Evolutionary conservation across 2,888 invertebrate genomes (phyloP).

Genomic region (Synanthedon tipuliformis): DNA sequence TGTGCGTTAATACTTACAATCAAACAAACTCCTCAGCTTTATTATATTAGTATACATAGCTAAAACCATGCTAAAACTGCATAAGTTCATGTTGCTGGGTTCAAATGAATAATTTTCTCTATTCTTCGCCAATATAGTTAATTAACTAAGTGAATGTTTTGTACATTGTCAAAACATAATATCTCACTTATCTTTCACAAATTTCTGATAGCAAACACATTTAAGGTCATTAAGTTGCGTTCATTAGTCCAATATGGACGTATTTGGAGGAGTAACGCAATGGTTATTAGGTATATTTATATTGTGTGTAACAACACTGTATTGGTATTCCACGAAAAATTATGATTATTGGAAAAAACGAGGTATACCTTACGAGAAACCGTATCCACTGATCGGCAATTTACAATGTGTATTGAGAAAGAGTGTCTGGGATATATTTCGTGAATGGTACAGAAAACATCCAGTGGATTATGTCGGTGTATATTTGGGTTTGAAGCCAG

Average conservation of each 20-base stretch:
- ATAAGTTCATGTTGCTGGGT: too few species aligned
- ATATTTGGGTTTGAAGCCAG: constrained; percentile 35
- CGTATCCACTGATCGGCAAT: constrained; percentile 31
- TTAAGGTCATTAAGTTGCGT: neutral
- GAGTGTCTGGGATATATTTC: constrained; percentile 32
- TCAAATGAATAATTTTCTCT: too few species aligned
- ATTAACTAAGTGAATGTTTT: neutral
- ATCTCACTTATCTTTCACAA: neutral
- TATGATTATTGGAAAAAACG: constrained; percentile 46
- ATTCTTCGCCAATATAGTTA: neutral
- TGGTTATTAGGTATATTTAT: neutral
- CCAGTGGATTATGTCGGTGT: constrained; percentile 34
- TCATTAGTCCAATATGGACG: neutral
- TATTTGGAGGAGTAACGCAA: neutral
- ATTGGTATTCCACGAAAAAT: constrained; percentile 20
- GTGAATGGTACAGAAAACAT: constrained; percentile 20
- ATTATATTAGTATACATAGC: too few species aligned
- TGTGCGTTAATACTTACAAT: too few species aligned
- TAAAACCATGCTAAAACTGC: too few species aligned
- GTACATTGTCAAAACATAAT: neutral
- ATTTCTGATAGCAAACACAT: neutral
- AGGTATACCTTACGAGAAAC: constrained; percentile 35
- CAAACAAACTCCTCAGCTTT: too few species aligned
- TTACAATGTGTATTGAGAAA: constrained; percentile 37
- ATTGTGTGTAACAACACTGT: constrained; percentile 11